Conservation (phyloP, 2,797 vertebrate species). For the Acanthopagrus latus region DNA sequence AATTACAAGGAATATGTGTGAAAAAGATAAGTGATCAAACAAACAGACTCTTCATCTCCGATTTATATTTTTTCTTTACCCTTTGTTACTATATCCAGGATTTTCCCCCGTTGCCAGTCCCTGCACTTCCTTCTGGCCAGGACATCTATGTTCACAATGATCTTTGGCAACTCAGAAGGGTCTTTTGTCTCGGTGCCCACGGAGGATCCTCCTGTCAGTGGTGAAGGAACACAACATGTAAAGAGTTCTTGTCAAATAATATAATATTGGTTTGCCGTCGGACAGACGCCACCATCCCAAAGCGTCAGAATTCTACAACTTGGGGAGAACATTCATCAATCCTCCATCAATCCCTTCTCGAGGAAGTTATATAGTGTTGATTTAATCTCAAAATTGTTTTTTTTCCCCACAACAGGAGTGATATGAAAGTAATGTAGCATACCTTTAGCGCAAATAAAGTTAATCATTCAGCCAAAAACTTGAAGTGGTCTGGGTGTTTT, state of each 20-base stretch:
- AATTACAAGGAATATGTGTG: not conserved
- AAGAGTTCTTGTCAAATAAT: too few species aligned
- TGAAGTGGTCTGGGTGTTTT: not conserved
- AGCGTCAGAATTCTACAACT: too few species aligned
- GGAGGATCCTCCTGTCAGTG: not conserved
- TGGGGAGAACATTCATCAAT: too few species aligned
- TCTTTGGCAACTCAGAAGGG: not conserved
- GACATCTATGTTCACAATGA: conserved; percentile 61
- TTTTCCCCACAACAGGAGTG: not conserved
- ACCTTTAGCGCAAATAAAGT: not conserved
- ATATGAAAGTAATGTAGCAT: not conserved
- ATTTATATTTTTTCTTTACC: conserved; percentile 53
- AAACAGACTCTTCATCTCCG: not conserved
- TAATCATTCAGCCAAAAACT: not conserved
- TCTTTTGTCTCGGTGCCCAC: too few species aligned
- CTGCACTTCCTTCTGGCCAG: conserved; percentile 64
- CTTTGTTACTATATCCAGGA: conserved; percentile 60
- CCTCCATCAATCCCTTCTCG: too few species aligned
- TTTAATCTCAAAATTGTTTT: not conserved
- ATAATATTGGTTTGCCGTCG: too few species aligned
- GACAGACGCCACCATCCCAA: too few species aligned
- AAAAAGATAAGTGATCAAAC: not conserved
- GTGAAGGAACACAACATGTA: conserved; percentile 2
- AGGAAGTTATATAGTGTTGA: too few species aligned
- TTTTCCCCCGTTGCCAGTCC: conserved; percentile 69